Percentiles rank a stretch among this genome's conserved stretches.
Evolutionary conservation across 2,113 vertebrate genomes (phyloP).

Genomic region (Stigmatopora nigra): DNA sequence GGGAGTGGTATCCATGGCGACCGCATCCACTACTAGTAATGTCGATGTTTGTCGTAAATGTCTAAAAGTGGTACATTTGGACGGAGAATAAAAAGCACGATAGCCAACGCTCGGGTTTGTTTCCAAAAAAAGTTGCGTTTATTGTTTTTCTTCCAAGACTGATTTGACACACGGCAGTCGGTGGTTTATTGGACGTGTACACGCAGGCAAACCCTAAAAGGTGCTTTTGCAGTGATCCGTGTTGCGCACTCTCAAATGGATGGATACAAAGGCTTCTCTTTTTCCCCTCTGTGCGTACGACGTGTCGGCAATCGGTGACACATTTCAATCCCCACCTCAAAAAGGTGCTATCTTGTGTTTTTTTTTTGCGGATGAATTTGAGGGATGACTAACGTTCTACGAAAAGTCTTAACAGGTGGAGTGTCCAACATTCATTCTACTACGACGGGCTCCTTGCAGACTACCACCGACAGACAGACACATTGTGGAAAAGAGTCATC

Average conservation of each 20-base stretch:
- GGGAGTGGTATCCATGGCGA: constrained; percentile 65
- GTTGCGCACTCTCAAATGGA: too few species aligned
- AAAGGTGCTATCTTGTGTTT: background rate
- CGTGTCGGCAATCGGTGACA: too few species aligned
- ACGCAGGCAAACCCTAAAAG: constrained; percentile 19
- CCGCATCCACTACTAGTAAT: constrained; percentile 62
- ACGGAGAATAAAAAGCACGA: constrained; percentile 69
- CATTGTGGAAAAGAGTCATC: constrained; percentile 52
- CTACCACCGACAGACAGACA: constrained; percentile 1
- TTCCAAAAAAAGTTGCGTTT: background rate
- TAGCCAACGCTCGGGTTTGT: constrained; percentile 50
- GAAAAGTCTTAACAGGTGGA: background rate
- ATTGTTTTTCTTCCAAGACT: background rate
- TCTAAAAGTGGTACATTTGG: constrained; percentile 73
- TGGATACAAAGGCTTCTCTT: too few species aligned
- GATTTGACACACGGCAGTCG: background rate
- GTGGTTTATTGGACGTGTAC: constrained; percentile 35
- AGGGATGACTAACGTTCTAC: too few species aligned
- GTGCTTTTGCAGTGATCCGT: constrained; percentile 12
- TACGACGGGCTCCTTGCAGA: background rate
- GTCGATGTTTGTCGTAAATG: constrained; percentile 73
- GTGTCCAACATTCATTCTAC: constrained; percentile 9
- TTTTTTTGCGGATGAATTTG: too few species aligned
- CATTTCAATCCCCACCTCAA: background rate
- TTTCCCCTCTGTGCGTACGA: background rate